Evolutionary conservation across 1,140 invertebrate species (phyloP), one percentile per base, ranked within the genome.

Genomic region (Dinothrombium tinctorium): DNA sequence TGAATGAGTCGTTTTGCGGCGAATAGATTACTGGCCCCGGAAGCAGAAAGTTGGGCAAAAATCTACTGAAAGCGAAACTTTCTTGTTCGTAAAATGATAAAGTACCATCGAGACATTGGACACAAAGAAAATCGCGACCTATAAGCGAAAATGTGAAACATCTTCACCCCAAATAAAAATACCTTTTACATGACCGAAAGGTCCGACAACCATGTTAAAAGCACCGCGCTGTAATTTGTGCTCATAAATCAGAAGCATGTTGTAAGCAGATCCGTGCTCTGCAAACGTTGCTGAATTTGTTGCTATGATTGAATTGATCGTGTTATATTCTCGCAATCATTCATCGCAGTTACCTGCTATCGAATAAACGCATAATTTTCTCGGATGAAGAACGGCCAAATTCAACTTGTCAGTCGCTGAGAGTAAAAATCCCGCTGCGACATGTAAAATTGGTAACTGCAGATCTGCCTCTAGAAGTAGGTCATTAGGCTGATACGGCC

Each of bases 41-140:
- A 40, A 89, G 59, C 15, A 86, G 59, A 41, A 75, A 69, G 49
- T 72, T 68, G 3, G 73, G 72, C 24, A 86, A 61, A 43, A 70
- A 65, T 37, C 75, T 71, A 48, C 65, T 68, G 50, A 83, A 82
- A 17, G 73, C 64, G 54, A 75, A 74, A 23, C 71, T 69, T 54
- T 89, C 82, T 58, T 89, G 80, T 54, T 90, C 84, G 59, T 74
- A 87, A 50, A 89, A 75, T 26, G 70, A 68, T 2, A 89, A 52
- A 14, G 71, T 70, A 1, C 81, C 80, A 58, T 89, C 81, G 37
- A 87, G 56, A 17, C 73, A 75, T 56, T 84, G 80, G 2, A 87
- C 70, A 55, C 79, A 83, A 25, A 86, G 65, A 50, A 83, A 79
- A 59, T 86, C 79, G 52, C 74, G 65, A 4, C 69, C 62, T 59